Conservation (phyloP, 1,140 invertebrate genomes). For the Sinonovacula constricta region DNA sequence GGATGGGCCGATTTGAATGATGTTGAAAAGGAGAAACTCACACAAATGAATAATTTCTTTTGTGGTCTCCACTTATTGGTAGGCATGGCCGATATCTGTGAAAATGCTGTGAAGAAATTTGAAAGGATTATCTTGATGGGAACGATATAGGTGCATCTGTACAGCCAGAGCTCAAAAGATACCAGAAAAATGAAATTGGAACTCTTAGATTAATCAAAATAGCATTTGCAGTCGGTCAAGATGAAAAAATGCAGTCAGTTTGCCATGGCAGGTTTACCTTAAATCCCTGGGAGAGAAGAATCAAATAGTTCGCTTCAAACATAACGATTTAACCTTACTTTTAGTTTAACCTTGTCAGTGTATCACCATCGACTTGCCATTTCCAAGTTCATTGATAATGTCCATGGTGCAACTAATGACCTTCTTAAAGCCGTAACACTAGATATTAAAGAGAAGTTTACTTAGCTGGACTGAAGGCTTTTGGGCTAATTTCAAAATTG, state of each 20-base stretch:
- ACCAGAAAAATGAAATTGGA: constrained; percentile 28
- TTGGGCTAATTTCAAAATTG: constrained; percentile 47
- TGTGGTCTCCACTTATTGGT: too few species aligned
- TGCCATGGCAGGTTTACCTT: constrained; percentile 5
- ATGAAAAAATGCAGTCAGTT: constrained; percentile 39
- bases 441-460: constrained; percentile 27
- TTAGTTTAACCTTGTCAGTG: constrained; percentile 19
- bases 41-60: too few species aligned
- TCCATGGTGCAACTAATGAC: constrained; percentile 22
- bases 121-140: too few species aligned
- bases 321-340: constrained; percentile 53
- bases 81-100: too few species aligned
- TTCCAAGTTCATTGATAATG: constrained; percentile 14
- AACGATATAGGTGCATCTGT: neutral
- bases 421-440: constrained; percentile 33
- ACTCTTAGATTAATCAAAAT: constrained; percentile 31
- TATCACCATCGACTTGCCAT: constrained; percentile 13
- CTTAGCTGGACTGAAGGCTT: constrained; percentile 31
- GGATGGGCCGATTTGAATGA: too few species aligned
- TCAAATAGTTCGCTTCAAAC: constrained; percentile 10
- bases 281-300: neutral
- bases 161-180: neutral
- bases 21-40: too few species aligned
- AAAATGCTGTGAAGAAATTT: too few species aligned
- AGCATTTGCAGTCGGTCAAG: constrained; percentile 27